Evolutionary conservation across 2,888 invertebrate species (phyloP).

Genomic region (Apodemia duryi): DNA sequence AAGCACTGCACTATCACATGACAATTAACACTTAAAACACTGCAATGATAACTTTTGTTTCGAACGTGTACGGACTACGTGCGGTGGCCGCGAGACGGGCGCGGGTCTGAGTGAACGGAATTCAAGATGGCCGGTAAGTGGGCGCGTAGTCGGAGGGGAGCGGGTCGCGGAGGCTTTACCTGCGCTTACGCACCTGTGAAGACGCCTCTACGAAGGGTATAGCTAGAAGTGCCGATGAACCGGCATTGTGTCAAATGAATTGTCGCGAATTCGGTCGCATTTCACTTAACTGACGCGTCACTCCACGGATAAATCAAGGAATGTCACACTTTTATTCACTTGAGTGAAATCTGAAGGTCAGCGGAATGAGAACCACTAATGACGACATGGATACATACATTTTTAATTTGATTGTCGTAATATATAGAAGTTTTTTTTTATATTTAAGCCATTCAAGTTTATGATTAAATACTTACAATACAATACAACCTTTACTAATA

Average conservation of each 20-base stretch:
- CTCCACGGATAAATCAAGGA: slow-evolving; percentile 52
- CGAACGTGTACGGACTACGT: slow-evolving; percentile 51
- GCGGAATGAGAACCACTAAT: slow-evolving; percentile 40
- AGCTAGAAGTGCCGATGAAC: slow-evolving; percentile 59
- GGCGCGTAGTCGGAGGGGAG: slow-evolving; percentile 37
- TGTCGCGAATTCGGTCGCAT: slow-evolving; percentile 74
- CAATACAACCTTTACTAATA: no score
- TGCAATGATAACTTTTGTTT: slow-evolving; percentile 40
- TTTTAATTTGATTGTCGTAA: background rate
- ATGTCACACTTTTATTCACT: slow-evolving; percentile 57
- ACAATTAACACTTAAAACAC: slow-evolving; percentile 58
- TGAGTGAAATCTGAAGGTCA: slow-evolving; percentile 72
- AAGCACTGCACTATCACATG: slow-evolving; percentile 72
- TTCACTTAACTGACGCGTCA: slow-evolving; percentile 57
- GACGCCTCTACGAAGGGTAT: slow-evolving; percentile 45
- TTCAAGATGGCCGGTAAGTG: slow-evolving; percentile 67
- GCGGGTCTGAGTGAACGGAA: slow-evolving; percentile 76
- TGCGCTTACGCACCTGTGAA: slow-evolving; percentile 71
- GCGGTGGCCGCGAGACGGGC: slow-evolving; percentile 65
- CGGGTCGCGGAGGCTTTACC: slow-evolving; percentile 44
- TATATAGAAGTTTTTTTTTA: background rate
- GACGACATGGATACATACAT: background rate
- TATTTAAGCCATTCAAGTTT: no score
- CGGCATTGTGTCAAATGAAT: slow-evolving; percentile 73
- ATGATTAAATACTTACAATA: no score